Conservation (phyloP, 2,113 vertebrate species). For the Rhodinocichla rosea region DNA sequence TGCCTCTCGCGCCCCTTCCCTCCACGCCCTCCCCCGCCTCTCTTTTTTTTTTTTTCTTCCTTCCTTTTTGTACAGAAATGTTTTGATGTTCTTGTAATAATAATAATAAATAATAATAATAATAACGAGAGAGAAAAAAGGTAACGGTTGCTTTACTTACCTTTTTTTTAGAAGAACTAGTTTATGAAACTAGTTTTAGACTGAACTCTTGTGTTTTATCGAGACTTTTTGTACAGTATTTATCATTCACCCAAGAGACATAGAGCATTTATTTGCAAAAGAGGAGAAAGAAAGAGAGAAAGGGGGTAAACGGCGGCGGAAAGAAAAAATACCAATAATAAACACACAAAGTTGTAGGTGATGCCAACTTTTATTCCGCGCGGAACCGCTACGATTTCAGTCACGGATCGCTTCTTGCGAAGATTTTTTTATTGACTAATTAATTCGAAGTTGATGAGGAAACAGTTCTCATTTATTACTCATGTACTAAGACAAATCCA, state of each 20-base stretch:
- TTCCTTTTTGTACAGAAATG: constrained; percentile 85
- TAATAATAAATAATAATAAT: constrained; percentile 55
- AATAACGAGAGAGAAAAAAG: constrained; percentile 69
- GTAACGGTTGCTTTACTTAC: constrained; percentile 75
- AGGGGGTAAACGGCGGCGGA: background rate
- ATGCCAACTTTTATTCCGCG: constrained; percentile 74
- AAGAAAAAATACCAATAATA: constrained; percentile 3
- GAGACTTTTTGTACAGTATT: constrained; percentile 85
- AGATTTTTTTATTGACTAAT: constrained; percentile 47
- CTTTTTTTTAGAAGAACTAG: constrained; percentile 68
- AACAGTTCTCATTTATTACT: constrained; percentile 48
- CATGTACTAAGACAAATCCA: constrained; percentile 56
- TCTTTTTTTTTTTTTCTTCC: background rate
- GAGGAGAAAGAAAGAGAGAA: background rate
- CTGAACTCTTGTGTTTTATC: constrained; percentile 76
- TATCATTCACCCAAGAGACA: constrained; percentile 68
- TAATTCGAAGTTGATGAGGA: constrained; percentile 11
- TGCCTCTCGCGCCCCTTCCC: background rate
- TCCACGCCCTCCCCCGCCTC: background rate
- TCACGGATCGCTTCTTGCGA: constrained; percentile 6
- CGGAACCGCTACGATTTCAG: constrained; percentile 13
- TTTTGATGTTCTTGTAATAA: constrained; percentile 82
- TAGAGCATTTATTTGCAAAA: constrained; percentile 61
- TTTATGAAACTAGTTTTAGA: constrained; percentile 66
- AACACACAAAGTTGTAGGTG: constrained; percentile 37